Evolutionary conservation across 2,113 vertebrate species (phyloP).

Genomic region (Hippocampus abdominalis): DNA sequence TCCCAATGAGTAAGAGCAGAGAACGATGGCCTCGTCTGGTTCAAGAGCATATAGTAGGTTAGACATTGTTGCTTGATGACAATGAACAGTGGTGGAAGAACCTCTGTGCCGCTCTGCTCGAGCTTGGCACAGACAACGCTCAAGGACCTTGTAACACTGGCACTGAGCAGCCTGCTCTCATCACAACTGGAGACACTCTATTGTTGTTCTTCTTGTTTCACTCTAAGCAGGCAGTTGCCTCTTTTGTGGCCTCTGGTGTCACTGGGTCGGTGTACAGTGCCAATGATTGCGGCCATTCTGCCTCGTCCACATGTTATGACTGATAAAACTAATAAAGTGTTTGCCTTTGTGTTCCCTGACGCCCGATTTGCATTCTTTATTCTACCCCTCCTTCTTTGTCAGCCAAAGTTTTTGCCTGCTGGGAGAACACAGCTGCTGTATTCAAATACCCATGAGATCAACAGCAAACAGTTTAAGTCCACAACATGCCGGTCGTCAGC

Average conservation of each 20-base stretch:
- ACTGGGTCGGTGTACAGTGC: conserved; percentile 16
- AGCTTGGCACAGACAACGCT: conserved; percentile 47
- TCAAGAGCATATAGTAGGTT: conserved; percentile 26
- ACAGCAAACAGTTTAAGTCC: conserved; percentile 20
- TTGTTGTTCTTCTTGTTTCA: conserved; percentile 39
- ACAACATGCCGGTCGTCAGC: not conserved
- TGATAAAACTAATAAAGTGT: conserved; percentile 46
- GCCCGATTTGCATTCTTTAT: conserved; percentile 40
- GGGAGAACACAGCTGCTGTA: conserved; percentile 8
- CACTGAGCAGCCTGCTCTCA: conserved; percentile 47
- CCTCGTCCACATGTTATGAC: conserved; percentile 34
- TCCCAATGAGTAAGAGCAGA: conserved; percentile 25
- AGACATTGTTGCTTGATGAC: conserved; percentile 29
- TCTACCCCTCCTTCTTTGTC: conserved; percentile 17
- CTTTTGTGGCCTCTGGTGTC: conserved; percentile 53
- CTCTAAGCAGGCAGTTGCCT: conserved; percentile 41
- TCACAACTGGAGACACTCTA: conserved; percentile 43
- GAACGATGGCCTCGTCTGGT: conserved; percentile 11
- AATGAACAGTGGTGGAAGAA: conserved; percentile 39
- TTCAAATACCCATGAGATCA: conserved; percentile 19
- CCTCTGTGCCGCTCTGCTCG: conserved; percentile 50
- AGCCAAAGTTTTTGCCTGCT: conserved; percentile 10
- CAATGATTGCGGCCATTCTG: conserved; percentile 40
- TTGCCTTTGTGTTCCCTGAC: conserved; percentile 26
- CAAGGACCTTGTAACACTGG: conserved; percentile 55